These are phyloP conservation scores for Pyrrhosoma nymphula DNA, from an alignment of 2,888 invertebrate genomes.

Conservation along the genomic window DNA sequence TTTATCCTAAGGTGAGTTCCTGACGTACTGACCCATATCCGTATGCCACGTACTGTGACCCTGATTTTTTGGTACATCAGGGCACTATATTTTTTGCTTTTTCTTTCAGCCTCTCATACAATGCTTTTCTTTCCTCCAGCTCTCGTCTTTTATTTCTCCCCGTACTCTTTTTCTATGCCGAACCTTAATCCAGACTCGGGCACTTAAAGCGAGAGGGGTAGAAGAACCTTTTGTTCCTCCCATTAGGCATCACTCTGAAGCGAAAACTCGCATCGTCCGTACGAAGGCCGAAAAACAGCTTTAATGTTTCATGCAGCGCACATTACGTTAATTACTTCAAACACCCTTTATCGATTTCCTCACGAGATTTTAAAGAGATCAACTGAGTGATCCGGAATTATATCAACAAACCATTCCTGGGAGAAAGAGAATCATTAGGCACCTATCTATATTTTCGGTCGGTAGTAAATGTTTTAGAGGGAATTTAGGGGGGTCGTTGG, in stretches of 20 bases:
- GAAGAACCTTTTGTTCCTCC: background rate
- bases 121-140: too few relatives aligned
- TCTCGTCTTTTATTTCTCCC: too few relatives aligned
- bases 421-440: background rate
- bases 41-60: too few relatives aligned
- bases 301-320: background rate
- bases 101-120: too few relatives aligned
- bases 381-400: background rate
- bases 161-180: background rate
- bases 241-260: background rate
- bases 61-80: too few relatives aligned
- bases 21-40: too few relatives aligned
- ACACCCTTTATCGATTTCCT: background rate
- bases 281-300: background rate
- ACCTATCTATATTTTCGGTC: background rate
- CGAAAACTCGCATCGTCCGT: background rate
- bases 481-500: background rate
- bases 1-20: too few relatives aligned
- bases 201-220: background rate
- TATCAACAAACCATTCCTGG: background rate
- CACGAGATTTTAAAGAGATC: background rate
- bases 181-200: background rate
- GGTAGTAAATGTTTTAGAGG: background rate
- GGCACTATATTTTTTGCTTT: too few relatives aligned
- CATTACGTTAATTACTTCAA: slow-evolving; percentile 16